Base-by-base conservation (phyloP, 92 coral and sea anemone species). In the Parazoanthus swiftii region DNA sequence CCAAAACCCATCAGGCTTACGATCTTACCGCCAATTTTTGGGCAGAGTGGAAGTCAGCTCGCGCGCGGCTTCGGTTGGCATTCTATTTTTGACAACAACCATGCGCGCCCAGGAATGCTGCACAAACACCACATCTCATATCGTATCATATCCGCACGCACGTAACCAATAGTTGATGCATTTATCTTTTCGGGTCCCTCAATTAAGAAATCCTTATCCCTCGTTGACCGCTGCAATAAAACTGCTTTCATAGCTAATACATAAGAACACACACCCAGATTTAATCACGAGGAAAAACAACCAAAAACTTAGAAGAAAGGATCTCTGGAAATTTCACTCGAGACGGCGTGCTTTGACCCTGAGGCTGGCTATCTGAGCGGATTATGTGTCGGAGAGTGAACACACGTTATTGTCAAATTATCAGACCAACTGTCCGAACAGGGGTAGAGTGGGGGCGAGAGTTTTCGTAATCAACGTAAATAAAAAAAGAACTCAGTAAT, bases 271-370 rank as follows among this genome's bases (percentile, higher is more conserved):
- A 83, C 86, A 43, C n/a, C 87, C 78, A 18, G 14, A 71, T 68
- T 72, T 58, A 80, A 71, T 72, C 42, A 43, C 44, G 8, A 70
- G 65, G 42, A 48, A 76, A 76, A 76, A 15, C 51, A 44, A 71
- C 87, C 63, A 33, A 0, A 44, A 33, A 37, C 46, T n/a, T 9
- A 36, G 26, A 68, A 66, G 33, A 14, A 26, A 25, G 11, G 51
- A 13, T 13, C 77, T 83, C 87, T 71, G 77, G 77, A 70, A 70
- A 13, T 71, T 84, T 84, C 78, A 51, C 44, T 46, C 16, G 77
- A 66, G 67, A 76, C 87, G 79, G 79, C 44, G 9, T 46, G 77
- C 77, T 83, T 83, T 68, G 86, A 84, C 78, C 87, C 78, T 84
- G 0, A 15, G 87, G 87, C 63, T 50, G 21, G 8, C 63, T 43